Percentiles rank a stretch among this genome's conserved stretches.
Conservation (phyloP, 2,888 invertebrate genomes). For the Phania funesta region DNA sequence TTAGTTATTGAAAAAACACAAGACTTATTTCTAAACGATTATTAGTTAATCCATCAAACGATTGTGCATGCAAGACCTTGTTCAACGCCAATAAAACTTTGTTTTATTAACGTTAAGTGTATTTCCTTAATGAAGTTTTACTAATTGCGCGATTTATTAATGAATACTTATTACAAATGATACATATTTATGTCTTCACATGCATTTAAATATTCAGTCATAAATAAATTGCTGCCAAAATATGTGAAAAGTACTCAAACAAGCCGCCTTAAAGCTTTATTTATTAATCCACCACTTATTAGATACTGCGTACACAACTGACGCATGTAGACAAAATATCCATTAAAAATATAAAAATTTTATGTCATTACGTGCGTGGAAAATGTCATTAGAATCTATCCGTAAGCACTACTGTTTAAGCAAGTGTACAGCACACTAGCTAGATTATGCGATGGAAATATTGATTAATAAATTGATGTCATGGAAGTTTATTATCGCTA, state of each 20-base stretch:
- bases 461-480: too few species aligned
- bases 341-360: constrained; percentile 34
- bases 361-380: constrained; percentile 18
- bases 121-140: constrained; percentile 22
- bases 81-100: not conserved
- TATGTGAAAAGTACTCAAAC: not conserved
- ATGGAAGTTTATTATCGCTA: too few species aligned
- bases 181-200: not conserved
- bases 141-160: constrained; percentile 40
- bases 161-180: not conserved
- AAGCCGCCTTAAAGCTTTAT: not conserved
- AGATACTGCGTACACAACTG: not conserved
- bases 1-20: not conserved
- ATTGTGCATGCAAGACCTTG: not conserved
- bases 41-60: not conserved
- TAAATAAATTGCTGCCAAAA: too few species aligned
- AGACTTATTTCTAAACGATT: not conserved
- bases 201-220: not conserved
- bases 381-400: constrained; percentile 1
- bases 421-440: not conserved
- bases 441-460: too few species aligned
- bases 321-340: constrained; percentile 1
- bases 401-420: not conserved
- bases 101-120: constrained; percentile 36
- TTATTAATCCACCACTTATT: not conserved